Conservation (phyloP, 1,140 invertebrate species). For the Achroia grisella region DNA sequence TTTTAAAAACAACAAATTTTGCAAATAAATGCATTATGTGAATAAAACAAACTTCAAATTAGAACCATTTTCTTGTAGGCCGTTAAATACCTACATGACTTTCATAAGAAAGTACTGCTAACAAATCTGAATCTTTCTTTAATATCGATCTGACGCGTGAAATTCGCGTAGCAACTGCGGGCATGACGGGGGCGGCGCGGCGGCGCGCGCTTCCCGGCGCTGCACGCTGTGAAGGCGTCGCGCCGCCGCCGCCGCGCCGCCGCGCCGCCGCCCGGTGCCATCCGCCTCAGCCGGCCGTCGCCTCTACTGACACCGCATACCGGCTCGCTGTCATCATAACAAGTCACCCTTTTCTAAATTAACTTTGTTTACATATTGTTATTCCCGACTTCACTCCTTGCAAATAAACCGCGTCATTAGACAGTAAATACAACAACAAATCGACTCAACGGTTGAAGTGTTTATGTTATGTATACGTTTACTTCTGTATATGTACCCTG, state of each 20-base stretch:
- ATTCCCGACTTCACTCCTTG: constrained; percentile 29
- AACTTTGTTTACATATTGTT: constrained; percentile 58
- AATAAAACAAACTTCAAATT: too few relatives aligned
- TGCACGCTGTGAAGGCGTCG: constrained; percentile 15
- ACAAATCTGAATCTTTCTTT: background rate
- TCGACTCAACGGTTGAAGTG: constrained; percentile 4
- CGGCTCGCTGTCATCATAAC: constrained; percentile 31
- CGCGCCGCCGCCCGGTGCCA: constrained; percentile 12
- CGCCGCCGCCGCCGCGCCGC: constrained; percentile 19
- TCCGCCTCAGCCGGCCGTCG: constrained; percentile 12
- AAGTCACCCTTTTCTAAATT: constrained; percentile 44
- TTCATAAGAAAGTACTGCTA: too few relatives aligned
- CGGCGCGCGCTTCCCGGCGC: constrained; percentile 18
- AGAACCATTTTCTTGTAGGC: too few relatives aligned
- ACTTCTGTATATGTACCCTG: background rate
- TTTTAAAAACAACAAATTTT: too few relatives aligned
- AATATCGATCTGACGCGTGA: constrained; percentile 34
- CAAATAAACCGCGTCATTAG: constrained; percentile 33
- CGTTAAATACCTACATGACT: too few relatives aligned
- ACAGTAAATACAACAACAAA: constrained; percentile 12
- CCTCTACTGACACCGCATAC: constrained; percentile 15
- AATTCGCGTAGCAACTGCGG: constrained; percentile 3
- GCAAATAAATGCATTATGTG: too few relatives aligned
- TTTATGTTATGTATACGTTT: too few relatives aligned
- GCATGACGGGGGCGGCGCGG: constrained; percentile 21